Percentiles rank a stretch among this genome's conserved stretches.
Conservation (phyloP, 2,113 vertebrate species). For the Rhipidura dahli region DNA sequence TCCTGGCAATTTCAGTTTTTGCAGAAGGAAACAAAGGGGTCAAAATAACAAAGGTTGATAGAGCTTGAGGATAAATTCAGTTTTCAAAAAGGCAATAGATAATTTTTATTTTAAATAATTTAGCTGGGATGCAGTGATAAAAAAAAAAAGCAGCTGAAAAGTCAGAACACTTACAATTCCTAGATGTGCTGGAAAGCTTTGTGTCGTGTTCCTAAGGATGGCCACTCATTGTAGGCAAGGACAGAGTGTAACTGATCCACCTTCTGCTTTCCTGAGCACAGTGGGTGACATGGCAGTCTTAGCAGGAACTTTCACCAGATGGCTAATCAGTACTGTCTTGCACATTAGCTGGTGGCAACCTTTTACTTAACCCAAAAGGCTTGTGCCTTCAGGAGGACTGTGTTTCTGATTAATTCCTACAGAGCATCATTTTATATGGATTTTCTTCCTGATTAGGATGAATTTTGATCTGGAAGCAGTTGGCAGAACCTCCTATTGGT, state of each 20-base stretch:
- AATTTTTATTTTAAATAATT: background rate
- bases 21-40: conserved; percentile 23
- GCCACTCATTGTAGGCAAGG: conserved; percentile 6
- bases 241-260: conserved; percentile 31
- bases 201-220: background rate
- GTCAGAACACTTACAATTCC: background rate
- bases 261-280: conserved; percentile 40
- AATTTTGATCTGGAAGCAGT: background rate
- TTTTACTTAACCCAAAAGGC: background rate
- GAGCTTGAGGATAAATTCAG: background rate
- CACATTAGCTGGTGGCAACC: conserved; percentile 37
- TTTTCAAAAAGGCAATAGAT: background rate
- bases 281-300: conserved; percentile 24
- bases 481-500: background rate
- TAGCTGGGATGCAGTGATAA: background rate
- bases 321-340: conserved; percentile 45
- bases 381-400: background rate
- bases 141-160: background rate
- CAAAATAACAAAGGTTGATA: background rate
- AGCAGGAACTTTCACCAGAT: conserved; percentile 53
- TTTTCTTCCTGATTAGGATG: background rate
- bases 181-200: background rate
- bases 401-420: background rate
- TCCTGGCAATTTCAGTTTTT: conserved; percentile 35
- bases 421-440: background rate